Evolutionary conservation across 2,797 vertebrate genomes (phyloP), one percentile per base, ranked within the genome.

Genomic region (Pseudopleuronectes americanus): DNA sequence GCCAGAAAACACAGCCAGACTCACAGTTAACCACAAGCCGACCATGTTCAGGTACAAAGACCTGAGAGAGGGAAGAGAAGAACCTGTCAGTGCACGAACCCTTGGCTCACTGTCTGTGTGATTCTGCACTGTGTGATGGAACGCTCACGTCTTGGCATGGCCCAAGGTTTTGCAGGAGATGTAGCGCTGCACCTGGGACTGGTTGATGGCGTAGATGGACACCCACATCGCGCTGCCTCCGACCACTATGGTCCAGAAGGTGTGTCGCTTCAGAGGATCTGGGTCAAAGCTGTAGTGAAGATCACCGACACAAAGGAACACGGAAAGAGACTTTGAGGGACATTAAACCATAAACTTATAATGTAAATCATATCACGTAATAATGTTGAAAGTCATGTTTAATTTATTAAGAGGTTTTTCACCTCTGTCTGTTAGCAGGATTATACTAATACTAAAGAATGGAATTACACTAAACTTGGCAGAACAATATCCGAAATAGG

Each of bases 161-260:
- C 80, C 60, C 61, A 94, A 24, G 38, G 89, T 93, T 84, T 89
- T 93, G 83, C 95, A 96, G 63, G 95, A 93, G 64, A 96, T 93
- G 83, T 95, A 96, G 47, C 95, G 94, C 62, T 96, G 95, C 80
- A 96, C 95, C 82, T 96, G 95, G 54, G 95, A 95, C 81, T 96
- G 95, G 77, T 96, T 96, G 72, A 96, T 95, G 0, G 93, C 73
- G 23, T 95, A 96, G 66, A 96, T 92, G 1, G 95, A 92, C 1
- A 48, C 4, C 95, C 95, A 96, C 93, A 95, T 95, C 33, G 95
- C 13, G 59, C 92, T 95, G 21, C 95, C 95, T 0, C 95, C 95
- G 7, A 94, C 13, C 9, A 91, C 61, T 6, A 95, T 93, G 19
- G 80, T 90, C 95, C 95, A 96, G 85, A 96, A 95, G 2, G 93